phyloP scores from a whole-genome alignment of 1,140 invertebrate species.

The Eupristina koningsbergeri region DNA sequence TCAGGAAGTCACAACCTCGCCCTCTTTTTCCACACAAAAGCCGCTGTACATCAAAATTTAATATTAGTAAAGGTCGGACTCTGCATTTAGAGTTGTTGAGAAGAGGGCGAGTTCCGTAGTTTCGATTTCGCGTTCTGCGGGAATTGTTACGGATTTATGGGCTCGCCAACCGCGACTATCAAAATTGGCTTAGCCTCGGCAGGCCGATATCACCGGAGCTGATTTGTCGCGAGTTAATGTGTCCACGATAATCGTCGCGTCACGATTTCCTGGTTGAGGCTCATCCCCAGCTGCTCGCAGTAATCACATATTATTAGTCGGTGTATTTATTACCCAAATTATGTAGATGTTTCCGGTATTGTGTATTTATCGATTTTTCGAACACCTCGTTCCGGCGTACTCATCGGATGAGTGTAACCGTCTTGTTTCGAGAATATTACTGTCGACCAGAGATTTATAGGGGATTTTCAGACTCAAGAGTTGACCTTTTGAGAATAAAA shows the following conservation, averaged over 20 bases:
- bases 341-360: background rate
- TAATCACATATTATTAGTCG: conserved; percentile 3
- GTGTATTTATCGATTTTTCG: background rate
- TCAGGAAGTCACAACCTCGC: no score
- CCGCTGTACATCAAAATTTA: conserved; percentile 27
- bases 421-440: background rate
- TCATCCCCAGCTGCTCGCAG: background rate
- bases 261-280: background rate
- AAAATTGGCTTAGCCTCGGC: conserved; percentile 21
- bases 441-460: no score
- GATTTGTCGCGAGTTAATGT: conserved; percentile 33
- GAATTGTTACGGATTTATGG: conserved; percentile 37
- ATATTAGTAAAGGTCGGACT: conserved; percentile 24
- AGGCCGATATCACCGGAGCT: conserved; percentile 12
- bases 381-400: background rate
- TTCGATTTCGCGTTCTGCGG: background rate
- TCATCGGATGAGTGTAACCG: background rate
- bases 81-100: conserved; percentile 2
- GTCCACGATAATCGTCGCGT: background rate
- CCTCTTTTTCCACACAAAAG: background rate
- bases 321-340: background rate
- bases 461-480: background rate
- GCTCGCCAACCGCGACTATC: conserved; percentile 28
- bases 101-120: background rate
- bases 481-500: no score